Evolutionary conservation across 2,797 vertebrate species (phyloP), one percentile per base, ranked within the genome.

Genomic region (Sebastes iracundus): DNA sequence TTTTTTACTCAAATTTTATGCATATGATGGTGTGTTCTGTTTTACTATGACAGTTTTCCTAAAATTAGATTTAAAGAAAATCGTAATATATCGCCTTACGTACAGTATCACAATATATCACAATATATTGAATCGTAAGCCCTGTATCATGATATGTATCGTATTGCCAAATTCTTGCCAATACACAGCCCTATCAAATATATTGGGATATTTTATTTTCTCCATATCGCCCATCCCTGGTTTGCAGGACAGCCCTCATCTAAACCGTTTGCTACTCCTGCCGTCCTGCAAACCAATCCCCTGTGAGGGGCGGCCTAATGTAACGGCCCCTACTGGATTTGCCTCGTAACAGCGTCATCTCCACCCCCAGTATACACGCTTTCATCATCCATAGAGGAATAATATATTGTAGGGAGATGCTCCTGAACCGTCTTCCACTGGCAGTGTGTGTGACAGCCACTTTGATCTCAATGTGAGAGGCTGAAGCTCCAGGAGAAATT

Each of bases 401-500:
- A 94, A 93, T 91, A 91, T 93, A 93, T 91, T 88, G 91, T 87
- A 80, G 87, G 80, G 90, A 92, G 92, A 93, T 86, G 88, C 90
- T 93, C 92, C 93, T 86, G 87, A 89, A 88, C 87, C 79, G 66
- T 90, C 93, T 92, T 95, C 90, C 87, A 85, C 88, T 93, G 93
- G 91, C 93, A 91, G 87, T 84, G 90, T 89, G 91, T 93, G 92
- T 94, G 95, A 96, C 94, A 93, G 90, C 82, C 87, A 89, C 95
- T 96, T 96, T 96, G 95, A 96, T 96, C 94, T 95, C 70, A 61
- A 79, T 72, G 88, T 89, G 94, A 94, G 93, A 87, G 90, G 92
- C 87, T 94, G 92, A 90, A 90, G 94, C 94, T 95, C 89, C 89
- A 79, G 90, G 92, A 95, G 89, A 94, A 96, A 95, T 95, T 95